Evolutionary conservation across 2,113 vertebrate species (phyloP).

Genomic region (Menura novaehollandiae): DNA sequence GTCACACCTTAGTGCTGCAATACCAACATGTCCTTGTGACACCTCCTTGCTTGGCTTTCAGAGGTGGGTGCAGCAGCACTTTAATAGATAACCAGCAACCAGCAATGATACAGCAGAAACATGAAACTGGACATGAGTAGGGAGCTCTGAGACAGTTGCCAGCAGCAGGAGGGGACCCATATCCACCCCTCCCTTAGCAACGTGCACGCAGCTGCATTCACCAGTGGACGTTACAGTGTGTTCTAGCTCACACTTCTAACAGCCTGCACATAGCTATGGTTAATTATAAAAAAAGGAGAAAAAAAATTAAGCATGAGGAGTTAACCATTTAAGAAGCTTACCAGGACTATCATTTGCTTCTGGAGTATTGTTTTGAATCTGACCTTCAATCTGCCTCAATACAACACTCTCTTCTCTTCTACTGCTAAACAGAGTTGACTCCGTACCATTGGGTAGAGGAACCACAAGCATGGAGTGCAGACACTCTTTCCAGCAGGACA

Average conservation of each 20-base stretch:
- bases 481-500: background rate
- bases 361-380: background rate
- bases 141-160: background rate
- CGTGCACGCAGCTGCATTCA: background rate
- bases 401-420: background rate
- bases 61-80: background rate
- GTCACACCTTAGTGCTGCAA: background rate
- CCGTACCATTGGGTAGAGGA: background rate
- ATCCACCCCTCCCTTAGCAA: background rate
- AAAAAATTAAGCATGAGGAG: background rate
- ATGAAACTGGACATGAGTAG: background rate
- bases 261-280: background rate
- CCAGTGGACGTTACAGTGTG: background rate
- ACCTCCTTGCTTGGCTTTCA: background rate
- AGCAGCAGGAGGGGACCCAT: background rate
- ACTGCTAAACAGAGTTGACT: background rate
- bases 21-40: background rate
- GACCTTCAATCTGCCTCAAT: background rate
- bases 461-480: background rate
- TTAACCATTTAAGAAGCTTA: background rate
- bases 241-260: background rate
- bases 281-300: background rate
- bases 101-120: background rate
- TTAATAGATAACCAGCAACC: background rate
- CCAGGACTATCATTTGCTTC: background rate